Evolutionary conservation across 2,113 vertebrate genomes (phyloP), one percentile per base, ranked within the genome.

Genomic region (Amazona guildingii): DNA sequence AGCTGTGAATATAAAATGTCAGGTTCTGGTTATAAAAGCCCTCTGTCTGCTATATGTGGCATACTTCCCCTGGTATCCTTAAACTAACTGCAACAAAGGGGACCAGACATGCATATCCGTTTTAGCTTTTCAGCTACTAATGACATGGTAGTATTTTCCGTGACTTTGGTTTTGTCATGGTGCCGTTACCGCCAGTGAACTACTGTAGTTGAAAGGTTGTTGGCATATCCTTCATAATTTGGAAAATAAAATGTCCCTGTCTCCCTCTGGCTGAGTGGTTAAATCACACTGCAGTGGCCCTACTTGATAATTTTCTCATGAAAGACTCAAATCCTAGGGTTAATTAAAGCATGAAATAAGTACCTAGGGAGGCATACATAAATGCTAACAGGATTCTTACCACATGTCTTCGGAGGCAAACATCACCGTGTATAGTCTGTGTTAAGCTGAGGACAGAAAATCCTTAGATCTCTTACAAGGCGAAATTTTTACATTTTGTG

Each of bases 291-390:
- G 52, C 68, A 61, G 85, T 78, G 92, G 73, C 88, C 76, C 68
- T 84, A 75, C 93, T 93, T 92, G 64, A 82, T 96, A 95, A 90
- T 95, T 97, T 90, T 78, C 76, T 94, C 61, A 75, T 86, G 77
- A 86, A 94, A 92, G 35, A 52, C 90, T 92, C 55, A 92, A 86
- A 95, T 93, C 80, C 75, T 93, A 69, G 76, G 69, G 88, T 96
- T 96, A 94, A 97, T 95, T 96, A 94, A 95, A 92, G 72, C 77
- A 88, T 88, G 73, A 90, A 94, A 64, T 88, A 93, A 96, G 39
- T 92, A 84, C 90, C 94, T 92, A 75, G 83, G 83, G 92, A 95
- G 52, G 52, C 90, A 84, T 93, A 88, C 51, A 44, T 92, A 92
- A 96, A 88, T 96, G 76, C 90, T 93, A 84, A 92, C 88, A 91